These are phyloP conservation scores for Trogon melanurus DNA, from an alignment of 2,113 vertebrate genomes.

Conservation along the genomic window DNA sequence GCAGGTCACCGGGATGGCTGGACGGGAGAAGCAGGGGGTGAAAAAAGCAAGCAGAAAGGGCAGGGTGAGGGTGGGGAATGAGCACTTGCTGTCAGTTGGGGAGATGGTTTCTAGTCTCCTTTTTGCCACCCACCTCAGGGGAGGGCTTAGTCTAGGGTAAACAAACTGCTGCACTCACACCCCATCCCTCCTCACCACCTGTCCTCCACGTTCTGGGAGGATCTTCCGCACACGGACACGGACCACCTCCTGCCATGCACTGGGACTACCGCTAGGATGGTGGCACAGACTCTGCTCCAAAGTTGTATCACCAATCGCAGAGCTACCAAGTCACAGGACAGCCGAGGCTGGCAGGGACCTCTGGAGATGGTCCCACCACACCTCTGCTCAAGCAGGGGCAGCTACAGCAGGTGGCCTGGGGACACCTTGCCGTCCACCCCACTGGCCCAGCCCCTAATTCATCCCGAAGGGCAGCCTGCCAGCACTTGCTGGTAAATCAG, in stretches of 20 bases:
- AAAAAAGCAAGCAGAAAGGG: not conserved
- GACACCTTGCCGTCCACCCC: not conserved
- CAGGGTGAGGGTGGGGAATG: not conserved
- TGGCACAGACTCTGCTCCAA: not conserved
- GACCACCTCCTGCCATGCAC: no score
- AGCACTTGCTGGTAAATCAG: not conserved
- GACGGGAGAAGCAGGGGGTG: not conserved
- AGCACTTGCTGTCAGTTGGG: not conserved
- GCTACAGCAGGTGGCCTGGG: not conserved
- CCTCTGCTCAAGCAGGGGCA: not conserved
- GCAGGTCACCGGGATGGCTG: fast-evolving
- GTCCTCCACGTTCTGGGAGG: not conserved
- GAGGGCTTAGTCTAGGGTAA: not conserved
- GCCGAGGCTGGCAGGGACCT: not conserved
- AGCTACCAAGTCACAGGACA: not conserved
- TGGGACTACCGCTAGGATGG: not conserved
- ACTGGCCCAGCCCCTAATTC: not conserved
- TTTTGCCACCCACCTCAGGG: not conserved
- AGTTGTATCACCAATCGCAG: not conserved
- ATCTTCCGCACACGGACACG: fast-evolving
- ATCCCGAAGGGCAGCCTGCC: not conserved
- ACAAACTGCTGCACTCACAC: not conserved
- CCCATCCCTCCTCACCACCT: not conserved
- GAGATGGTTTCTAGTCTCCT: not conserved
- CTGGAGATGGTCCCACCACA: not conserved